Evolutionary conservation across 2,113 vertebrate genomes (phyloP).

Genomic region (Turdus rufiventris): DNA sequence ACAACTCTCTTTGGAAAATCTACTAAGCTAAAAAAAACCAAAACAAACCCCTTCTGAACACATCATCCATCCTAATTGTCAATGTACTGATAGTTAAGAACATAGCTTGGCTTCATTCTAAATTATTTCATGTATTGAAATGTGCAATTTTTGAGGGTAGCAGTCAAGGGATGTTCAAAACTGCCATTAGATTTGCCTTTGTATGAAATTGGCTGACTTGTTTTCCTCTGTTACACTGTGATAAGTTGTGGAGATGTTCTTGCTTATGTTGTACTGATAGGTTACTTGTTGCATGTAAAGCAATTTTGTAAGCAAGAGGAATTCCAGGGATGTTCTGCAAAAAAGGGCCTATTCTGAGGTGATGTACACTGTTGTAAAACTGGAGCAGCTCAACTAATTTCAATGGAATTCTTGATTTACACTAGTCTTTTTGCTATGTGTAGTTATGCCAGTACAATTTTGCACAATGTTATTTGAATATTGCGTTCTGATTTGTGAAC

Average conservation of each 20-base stretch:
- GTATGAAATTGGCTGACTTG: constrained; percentile 26
- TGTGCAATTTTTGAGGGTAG: constrained; percentile 57
- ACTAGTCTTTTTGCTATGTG: constrained; percentile 42
- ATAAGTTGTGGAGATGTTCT: constrained; percentile 51
- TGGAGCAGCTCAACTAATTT: constrained; percentile 55
- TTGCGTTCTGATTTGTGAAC: constrained; percentile 48
- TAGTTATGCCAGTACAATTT: constrained; percentile 62
- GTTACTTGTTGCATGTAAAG: constrained; percentile 52
- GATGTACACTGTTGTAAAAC: constrained; percentile 48
- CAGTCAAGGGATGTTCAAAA: not conserved
- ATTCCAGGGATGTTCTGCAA: constrained; percentile 23
- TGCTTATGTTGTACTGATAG: constrained; percentile 23
- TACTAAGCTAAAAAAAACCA: not conserved
- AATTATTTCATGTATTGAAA: constrained; percentile 50
- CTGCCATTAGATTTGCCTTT: constrained; percentile 36
- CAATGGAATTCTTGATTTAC: constrained; percentile 48
- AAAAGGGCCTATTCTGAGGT: constrained; percentile 21
- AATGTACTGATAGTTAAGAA: not conserved
- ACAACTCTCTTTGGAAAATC: not conserved
- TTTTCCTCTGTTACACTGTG: constrained; percentile 61
- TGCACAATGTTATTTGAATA: constrained; percentile 54
- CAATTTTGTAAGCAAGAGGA: not conserved
- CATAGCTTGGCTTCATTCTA: not conserved
- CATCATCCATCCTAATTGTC: not conserved
- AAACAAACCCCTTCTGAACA: not conserved